Percentiles rank a stretch among this genome's conserved stretches.
Conservation (phyloP, 2,113 vertebrate genomes). For the Pedetes capensis region DNA sequence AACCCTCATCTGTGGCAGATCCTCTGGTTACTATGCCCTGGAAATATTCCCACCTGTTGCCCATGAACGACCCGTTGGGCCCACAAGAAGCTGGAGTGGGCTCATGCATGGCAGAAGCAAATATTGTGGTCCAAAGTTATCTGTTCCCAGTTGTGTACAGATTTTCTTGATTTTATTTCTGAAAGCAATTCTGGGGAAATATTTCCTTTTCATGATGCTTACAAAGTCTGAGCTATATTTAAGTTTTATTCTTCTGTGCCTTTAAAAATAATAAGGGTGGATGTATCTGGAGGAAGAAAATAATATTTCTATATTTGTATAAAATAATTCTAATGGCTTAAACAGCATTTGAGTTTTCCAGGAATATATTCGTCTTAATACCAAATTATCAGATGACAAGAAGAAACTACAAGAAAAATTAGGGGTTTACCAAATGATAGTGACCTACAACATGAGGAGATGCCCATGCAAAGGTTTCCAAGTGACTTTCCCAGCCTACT, state of each 20-base stretch:
- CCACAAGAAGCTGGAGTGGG: background rate
- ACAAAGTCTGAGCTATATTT: background rate
- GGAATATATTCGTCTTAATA: slow-evolving; percentile 41
- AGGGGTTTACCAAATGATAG: slow-evolving; percentile 79
- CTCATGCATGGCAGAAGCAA: background rate
- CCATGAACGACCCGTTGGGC: background rate
- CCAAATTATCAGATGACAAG: slow-evolving; percentile 40
- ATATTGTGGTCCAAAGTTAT: background rate
- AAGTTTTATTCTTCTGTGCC: background rate
- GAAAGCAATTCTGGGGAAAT: slow-evolving; percentile 19
- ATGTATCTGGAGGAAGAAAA: background rate
- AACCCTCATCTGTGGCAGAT: background rate
- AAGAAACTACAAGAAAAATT: slow-evolving; percentile 73
- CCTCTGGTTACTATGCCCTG: background rate
- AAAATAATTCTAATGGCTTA: slow-evolving; percentile 15
- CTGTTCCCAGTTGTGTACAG: background rate
- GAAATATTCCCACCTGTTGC: background rate
- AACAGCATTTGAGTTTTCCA: slow-evolving; percentile 31
- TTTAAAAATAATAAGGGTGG: slow-evolving; percentile 32
- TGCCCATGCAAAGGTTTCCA: background rate
- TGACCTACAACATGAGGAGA: slow-evolving; percentile 43
- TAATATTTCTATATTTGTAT: background rate
- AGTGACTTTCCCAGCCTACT: background rate
- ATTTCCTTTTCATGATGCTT: background rate
- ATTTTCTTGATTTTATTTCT: slow-evolving; percentile 36